Evolutionary conservation across 1,140 invertebrate genomes (phyloP), one percentile per base, ranked within the genome.

Genomic region (Drosophila miranda): DNA sequence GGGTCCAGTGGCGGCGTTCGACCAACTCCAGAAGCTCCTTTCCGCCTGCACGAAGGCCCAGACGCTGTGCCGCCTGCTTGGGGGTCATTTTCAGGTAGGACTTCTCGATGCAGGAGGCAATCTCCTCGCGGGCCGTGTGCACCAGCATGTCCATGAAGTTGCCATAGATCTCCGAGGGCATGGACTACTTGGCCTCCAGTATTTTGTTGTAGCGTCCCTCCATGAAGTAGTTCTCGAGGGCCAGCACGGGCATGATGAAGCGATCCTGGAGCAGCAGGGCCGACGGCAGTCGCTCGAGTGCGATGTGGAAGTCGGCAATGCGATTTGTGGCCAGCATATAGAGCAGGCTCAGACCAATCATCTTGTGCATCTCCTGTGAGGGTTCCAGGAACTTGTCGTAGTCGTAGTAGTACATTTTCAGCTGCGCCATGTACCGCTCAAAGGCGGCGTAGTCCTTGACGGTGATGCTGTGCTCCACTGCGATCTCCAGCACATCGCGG

Each of bases 121-220:
- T 99, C 92, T 99, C 99, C 88, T 97, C 96, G 50, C 98, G 94
- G n/a, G 99, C 97, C 3, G 99, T 99, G 56, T 98, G 95, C 41
- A 99, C 91, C 34, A 99, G 92, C 80, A 99, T 98, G 82, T 99
- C 97, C 92, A 99, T 99, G 91, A 99, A 99, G 75, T 98, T 97
- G 50, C 96, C 97, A 91, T 99, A 99, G 58, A 96, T 96, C 64
- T 96, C 95, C 14, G 98, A 96, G 46, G 99, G 99, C 23, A 99
- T 97, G 92, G 98, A 98, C 68, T 93, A 93, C 91, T 93, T 93
- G 34, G 93, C 93, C 61, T 93, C 90, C 75, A 93, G 92, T 58
- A 93, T 93, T 92, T 99, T 99, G 91, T 99, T 99, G 89, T 99
- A 99, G 64, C 97, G 98, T 26, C 99, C 99, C 92, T 99, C 99